Percentiles rank a stretch among this genome's conserved stretches.
These are phyloP conservation scores for Herpailurus yagouaroundi DNA, from an alignment of 2,113 vertebrate genomes.

Conservation along the genomic window DNA sequence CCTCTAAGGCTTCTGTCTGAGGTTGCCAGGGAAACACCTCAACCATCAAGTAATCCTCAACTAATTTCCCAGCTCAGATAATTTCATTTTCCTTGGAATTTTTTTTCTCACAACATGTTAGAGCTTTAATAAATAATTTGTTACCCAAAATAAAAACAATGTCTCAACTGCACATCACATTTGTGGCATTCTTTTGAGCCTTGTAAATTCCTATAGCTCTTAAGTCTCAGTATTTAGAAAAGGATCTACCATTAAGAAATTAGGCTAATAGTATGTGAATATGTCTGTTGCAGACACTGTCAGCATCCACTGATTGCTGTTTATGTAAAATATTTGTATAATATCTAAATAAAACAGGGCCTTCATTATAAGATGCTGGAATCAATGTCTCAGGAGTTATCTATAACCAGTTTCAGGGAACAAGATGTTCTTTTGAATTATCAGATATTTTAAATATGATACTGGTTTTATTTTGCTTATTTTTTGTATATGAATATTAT, in stretches of 20 bases:
- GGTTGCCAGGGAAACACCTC: neutral
- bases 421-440: neutral
- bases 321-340: neutral
- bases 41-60: neutral
- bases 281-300: neutral
- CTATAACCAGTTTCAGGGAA: neutral
- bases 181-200: neutral
- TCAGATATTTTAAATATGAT: neutral
- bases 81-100: neutral
- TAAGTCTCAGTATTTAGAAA: neutral
- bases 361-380: neutral
- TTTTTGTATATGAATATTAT: neutral
- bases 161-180: neutral
- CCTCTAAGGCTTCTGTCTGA: neutral
- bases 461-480: neutral
- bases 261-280: neutral
- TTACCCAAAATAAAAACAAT: neutral
- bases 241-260: neutral
- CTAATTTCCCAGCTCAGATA: neutral
- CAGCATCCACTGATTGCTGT: neutral
- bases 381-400: neutral
- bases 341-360: neutral
- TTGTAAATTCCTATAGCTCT: neutral
- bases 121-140: neutral
- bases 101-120: neutral